These are phyloP conservation scores for Camponotus vicinus DNA, from an alignment of 1,140 invertebrate genomes.

Conservation along the genomic window DNA sequence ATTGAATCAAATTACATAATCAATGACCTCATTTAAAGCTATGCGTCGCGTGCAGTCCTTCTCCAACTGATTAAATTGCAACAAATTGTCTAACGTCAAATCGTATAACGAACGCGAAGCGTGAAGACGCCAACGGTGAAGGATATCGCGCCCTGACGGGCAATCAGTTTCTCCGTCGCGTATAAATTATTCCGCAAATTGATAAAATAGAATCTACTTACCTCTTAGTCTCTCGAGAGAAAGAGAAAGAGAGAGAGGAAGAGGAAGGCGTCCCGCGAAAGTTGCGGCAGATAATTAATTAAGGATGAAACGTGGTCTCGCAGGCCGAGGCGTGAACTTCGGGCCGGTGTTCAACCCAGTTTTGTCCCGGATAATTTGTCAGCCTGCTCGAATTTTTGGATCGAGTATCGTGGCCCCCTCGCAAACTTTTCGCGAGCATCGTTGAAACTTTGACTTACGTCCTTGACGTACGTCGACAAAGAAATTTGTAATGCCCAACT, in stretches of 20 bases:
- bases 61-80: constrained; percentile 43
- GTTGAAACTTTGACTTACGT: constrained; percentile 48
- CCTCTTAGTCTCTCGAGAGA: constrained; percentile 47
- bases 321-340: constrained; percentile 62
- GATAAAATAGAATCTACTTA: constrained; percentile 70
- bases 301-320: constrained; percentile 68
- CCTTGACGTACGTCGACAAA: constrained; percentile 49
- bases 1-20: constrained; percentile 38
- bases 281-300: constrained; percentile 71
- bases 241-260: not conserved
- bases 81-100: not conserved
- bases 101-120: not conserved
- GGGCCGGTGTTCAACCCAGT: constrained; percentile 62
- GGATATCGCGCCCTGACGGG: constrained; percentile 29
- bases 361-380: constrained; percentile 70
- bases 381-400: constrained; percentile 71
- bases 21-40: constrained; percentile 15
- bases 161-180: constrained; percentile 44
- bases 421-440: constrained; percentile 34
- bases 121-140: constrained; percentile 30
- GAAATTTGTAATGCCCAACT: constrained; percentile 58
- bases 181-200: constrained; percentile 66
- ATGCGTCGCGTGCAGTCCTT: not conserved
- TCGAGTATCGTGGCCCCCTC: not conserved
- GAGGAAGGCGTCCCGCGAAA: constrained; percentile 48